Conservation (phyloP, 35 echinoderm and acorn worm genomes). For the Apostichopus japonicus region DNA sequence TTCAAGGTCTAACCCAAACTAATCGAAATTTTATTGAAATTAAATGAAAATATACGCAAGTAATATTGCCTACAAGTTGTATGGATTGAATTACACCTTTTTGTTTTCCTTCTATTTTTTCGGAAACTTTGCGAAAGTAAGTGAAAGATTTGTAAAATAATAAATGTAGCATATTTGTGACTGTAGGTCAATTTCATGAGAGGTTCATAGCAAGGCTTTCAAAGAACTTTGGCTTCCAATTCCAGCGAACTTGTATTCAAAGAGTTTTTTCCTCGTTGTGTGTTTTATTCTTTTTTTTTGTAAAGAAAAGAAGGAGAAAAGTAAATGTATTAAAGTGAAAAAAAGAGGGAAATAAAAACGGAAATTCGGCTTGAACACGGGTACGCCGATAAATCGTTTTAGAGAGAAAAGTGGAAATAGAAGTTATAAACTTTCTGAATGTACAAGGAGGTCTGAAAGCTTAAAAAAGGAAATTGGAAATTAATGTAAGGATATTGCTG, state of each 20-base stretch:
- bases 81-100: too few species aligned
- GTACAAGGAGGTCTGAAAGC: not conserved
- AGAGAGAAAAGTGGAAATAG: not conserved
- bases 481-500: not conserved
- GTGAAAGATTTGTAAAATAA: slow-evolving; percentile 2
- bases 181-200: not conserved
- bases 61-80: too few species aligned
- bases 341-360: not conserved
- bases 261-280: slow-evolving; percentile 29
- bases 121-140: not conserved
- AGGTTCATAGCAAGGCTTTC: slow-evolving; percentile 40
- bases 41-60: too few species aligned
- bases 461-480: slow-evolving; percentile 6
- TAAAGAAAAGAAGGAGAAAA: not conserved
- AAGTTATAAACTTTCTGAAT: too few species aligned
- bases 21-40: too few species aligned
- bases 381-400: slow-evolving; percentile 1
- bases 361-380: slow-evolving; percentile 19
- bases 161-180: not conserved
- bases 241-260: slow-evolving; percentile 50
- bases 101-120: not conserved
- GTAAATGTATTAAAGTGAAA: not conserved
- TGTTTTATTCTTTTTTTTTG: not conserved
- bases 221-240: slow-evolving; percentile 51
- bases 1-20: too few species aligned